Conservation (phyloP, 1,140 invertebrate species). For the Nasonia vitripennis region DNA sequence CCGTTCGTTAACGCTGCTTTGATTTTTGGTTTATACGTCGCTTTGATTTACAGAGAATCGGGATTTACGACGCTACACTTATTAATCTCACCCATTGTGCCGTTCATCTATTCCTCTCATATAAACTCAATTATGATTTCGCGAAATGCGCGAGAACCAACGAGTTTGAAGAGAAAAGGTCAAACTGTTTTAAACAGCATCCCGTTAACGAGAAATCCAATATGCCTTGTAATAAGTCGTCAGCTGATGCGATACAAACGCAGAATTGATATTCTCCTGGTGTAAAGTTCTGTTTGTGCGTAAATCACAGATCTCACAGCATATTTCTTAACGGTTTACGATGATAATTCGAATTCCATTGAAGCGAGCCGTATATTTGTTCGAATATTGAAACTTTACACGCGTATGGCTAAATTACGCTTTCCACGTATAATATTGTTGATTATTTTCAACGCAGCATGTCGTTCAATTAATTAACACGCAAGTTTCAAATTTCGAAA, state of each 20-base stretch:
- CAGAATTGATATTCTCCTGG: neutral
- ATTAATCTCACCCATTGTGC: neutral
- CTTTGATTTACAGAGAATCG: neutral
- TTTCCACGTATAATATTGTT: no score
- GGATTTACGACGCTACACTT: neutral
- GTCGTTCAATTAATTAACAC: neutral
- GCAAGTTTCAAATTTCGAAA: neutral
- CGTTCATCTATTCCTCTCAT: neutral
- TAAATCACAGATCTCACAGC: no score
- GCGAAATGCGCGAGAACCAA: neutral
- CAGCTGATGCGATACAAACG: neutral
- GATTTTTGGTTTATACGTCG: neutral
- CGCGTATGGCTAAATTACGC: no score
- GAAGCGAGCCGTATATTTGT: no score
- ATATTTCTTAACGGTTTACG: no score
- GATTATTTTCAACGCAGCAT: no score
- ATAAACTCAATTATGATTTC: neutral
- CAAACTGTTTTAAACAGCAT: neutral
- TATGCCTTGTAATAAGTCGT: neutral
- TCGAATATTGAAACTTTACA: no score
- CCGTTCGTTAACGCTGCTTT: conserved; percentile 5
- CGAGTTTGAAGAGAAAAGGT: neutral
- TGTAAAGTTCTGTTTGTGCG: no score
- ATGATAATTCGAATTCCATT: no score
- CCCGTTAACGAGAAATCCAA: conserved; percentile 3